These are phyloP conservation scores for Anolis apletophallus DNA, from an alignment of 2,797 vertebrate species.

Conservation along the genomic window DNA sequence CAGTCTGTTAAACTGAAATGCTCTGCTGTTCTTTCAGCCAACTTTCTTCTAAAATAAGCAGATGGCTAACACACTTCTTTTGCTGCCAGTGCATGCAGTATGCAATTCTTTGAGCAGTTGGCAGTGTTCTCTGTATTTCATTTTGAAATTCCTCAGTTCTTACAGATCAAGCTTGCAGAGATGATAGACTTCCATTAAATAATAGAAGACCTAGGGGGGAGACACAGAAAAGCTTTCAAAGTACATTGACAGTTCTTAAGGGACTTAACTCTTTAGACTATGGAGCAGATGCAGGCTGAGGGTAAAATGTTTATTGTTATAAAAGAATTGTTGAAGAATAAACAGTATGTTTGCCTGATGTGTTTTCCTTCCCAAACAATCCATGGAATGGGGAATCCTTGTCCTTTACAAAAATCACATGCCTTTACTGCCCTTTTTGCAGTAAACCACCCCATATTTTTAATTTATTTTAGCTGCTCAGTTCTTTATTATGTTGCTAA, in stretches of 20 bases:
- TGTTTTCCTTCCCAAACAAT: constrained; percentile 26
- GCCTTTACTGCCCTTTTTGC: background rate
- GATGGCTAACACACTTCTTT: constrained; percentile 56
- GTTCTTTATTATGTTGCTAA: no score
- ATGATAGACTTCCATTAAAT: constrained; percentile 36
- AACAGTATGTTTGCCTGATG: constrained; percentile 20
- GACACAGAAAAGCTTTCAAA: constrained; percentile 16
- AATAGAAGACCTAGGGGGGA: constrained; percentile 43
- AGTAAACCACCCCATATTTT: no score
- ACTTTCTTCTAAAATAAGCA: constrained; percentile 56
- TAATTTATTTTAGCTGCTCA: no score
- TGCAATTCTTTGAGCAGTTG: constrained; percentile 49
- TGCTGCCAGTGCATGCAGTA: background rate
- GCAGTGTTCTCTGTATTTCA: constrained; percentile 45
- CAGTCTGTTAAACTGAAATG: constrained; percentile 51
- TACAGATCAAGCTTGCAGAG: background rate
- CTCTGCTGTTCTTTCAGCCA: constrained; percentile 36
- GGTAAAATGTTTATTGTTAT: constrained; percentile 20
- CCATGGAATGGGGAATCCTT: background rate
- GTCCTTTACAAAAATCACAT: background rate
- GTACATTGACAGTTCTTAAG: background rate
- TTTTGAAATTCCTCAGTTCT: constrained; percentile 30
- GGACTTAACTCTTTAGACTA: constrained; percentile 8
- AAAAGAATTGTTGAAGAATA: background rate
- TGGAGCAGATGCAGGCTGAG: constrained; percentile 27